Base-by-base conservation (phyloP, 1,140 invertebrate genomes). In the Drosophila micromelanica region DNA sequence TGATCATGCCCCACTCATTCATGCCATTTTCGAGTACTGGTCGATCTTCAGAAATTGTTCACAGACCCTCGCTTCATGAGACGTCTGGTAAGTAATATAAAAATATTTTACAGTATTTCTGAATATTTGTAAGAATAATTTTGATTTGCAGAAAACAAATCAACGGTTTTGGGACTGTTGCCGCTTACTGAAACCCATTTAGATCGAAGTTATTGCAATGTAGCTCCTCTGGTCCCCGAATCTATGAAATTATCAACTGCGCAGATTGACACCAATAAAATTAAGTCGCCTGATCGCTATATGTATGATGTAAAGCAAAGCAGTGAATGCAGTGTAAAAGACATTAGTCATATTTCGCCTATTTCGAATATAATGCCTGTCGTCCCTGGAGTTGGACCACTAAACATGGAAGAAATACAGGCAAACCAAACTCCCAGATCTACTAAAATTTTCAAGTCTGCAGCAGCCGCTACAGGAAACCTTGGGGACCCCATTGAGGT, bases 401-500 rank as follows among this genome's bases (percentile, higher is more conserved):
- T 15, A 9, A 30, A 27, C 15, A 9, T 23, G 8, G 7, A 55
- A 30, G 38, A 63, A 20, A 0, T 11, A 8, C 35, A 20, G 5
- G 5, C 20, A 5, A 32, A 38, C 9, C 32, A 64, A 2, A 27
- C 0, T 8, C 3, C 7, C 1, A 12, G n/a, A 40, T n/a, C 38
- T 9, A 15, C 9, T 6, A 27, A 74, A 59, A 27, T 35, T 2
- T 35, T 35, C 32, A 76, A 59, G 11, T 1, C 20, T 2, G 52
- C 40, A 3, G 20, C 46, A n/a, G n/a, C 46, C 15, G 73, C 61
- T 20, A 80, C 76, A 12, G 84, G 85, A 13, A 80, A 75, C 35
- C 42, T 76, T 12, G 84, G 81, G 17, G 90, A 91, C 48, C 90
- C 90, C 5, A 91, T 91, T 38, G 90, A 91, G 42, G 86, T 91